These are phyloP conservation scores for Adelosebastes latens DNA, from an alignment of 2,797 vertebrate species.

Conservation along the genomic window DNA sequence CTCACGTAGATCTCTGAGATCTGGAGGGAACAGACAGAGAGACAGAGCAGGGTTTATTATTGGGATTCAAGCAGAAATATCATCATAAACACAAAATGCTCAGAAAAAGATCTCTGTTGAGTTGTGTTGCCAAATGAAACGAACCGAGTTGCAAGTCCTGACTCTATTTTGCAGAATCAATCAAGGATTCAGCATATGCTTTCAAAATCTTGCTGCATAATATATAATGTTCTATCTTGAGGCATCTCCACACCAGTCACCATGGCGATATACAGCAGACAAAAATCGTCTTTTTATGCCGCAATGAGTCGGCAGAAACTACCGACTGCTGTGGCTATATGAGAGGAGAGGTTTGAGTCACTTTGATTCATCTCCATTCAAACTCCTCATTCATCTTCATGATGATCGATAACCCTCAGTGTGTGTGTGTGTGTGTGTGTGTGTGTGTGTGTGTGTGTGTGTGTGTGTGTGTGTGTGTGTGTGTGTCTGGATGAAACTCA, in stretches of 20 bases:
- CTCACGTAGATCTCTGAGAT: slow-evolving; percentile 99
- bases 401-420: not conserved
- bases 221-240: not conserved
- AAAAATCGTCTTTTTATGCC: not conserved
- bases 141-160: not conserved
- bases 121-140: not conserved
- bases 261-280: not conserved
- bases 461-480: not conserved
- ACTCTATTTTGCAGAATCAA: not conserved
- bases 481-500: not conserved
- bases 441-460: not conserved
- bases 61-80: not conserved
- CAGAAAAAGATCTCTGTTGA: not conserved
- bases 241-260: not conserved
- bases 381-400: not conserved
- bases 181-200: not conserved
- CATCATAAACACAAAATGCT: not conserved
- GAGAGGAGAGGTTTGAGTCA: not conserved
- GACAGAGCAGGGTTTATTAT: not conserved
- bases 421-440: not conserved
- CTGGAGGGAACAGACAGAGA: slow-evolving; percentile 73
- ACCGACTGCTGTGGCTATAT: rapidly evolving
- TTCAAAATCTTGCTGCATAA: not conserved
- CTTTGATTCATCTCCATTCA: not conserved
- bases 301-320: slow-evolving; percentile 34